Evolutionary conservation across 1,140 invertebrate genomes (phyloP).

Genomic region (Tachypleus tridentatus): DNA sequence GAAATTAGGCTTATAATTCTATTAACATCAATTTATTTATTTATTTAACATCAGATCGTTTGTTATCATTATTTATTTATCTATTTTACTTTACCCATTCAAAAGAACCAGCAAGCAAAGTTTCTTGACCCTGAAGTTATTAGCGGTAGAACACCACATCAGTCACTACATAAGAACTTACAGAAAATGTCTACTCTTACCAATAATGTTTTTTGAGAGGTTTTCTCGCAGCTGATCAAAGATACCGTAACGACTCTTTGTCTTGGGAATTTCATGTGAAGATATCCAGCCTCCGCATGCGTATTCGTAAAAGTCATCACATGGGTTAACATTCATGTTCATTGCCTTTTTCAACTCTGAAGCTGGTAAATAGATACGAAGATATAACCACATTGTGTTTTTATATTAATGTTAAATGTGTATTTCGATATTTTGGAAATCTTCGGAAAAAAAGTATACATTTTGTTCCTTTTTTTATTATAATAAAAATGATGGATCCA

Average conservation of each 20-base stretch:
- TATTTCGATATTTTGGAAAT: too few relatives aligned
- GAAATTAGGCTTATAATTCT: too few relatives aligned
- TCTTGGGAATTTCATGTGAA: slow-evolving; percentile 50
- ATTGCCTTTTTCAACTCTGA: slow-evolving; percentile 19
- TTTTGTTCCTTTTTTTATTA: too few relatives aligned
- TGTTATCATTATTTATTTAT: neutral
- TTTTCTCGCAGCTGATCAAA: neutral
- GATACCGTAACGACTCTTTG: slow-evolving; percentile 40
- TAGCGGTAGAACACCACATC: neutral
- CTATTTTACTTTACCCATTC: neutral
- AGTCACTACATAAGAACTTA: neutral
- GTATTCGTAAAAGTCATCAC: slow-evolving; percentile 87
- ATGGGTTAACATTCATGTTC: slow-evolving; percentile 55
- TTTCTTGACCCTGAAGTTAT: neutral
- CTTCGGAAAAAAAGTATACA: too few relatives aligned
- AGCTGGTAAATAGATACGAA: too few relatives aligned
- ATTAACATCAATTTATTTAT: neutral
- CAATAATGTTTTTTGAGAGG: neutral
- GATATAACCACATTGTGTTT: too few relatives aligned
- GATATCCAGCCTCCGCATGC: slow-evolving; percentile 84
- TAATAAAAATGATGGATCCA: too few relatives aligned
- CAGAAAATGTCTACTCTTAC: neutral
- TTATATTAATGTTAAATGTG: too few relatives aligned
- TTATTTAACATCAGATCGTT: neutral
- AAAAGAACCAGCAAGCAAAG: neutral